A percentile compares a stretch with the other conserved stretches of the same genome.
These are phyloP conservation scores for Stigmatopora nigra DNA, from an alignment of 2,113 vertebrate species.

Conservation along the genomic window DNA sequence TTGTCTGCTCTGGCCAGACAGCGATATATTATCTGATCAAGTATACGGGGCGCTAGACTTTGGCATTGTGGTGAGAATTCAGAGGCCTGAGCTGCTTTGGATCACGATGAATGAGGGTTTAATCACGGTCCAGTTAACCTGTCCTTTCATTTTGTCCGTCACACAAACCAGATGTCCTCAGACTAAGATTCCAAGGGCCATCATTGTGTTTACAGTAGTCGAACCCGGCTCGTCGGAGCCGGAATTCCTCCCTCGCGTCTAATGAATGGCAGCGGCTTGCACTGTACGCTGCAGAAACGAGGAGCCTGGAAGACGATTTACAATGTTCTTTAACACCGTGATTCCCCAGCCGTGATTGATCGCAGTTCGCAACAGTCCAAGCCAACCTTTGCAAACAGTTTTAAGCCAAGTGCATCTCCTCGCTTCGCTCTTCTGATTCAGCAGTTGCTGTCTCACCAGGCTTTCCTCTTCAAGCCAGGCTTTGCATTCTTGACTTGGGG, in stretches of 20 bases:
- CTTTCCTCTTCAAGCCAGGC: slow-evolving; percentile 53
- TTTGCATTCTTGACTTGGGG: slow-evolving; percentile 60
- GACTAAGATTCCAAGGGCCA: slow-evolving; percentile 34
- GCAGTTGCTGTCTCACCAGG: slow-evolving; percentile 61
- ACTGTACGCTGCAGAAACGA: slow-evolving; percentile 12
- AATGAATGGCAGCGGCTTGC: slow-evolving; percentile 35
- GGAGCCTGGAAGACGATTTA: slow-evolving; percentile 41
- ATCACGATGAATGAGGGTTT: slow-evolving; percentile 56
- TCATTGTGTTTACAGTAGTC: slow-evolving; percentile 48
- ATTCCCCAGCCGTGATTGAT: slow-evolving; percentile 49
- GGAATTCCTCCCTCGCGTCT: slow-evolving; percentile 45
- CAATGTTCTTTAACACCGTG: slow-evolving; percentile 27
- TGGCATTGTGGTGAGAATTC: slow-evolving; percentile 44
- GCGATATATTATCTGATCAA: slow-evolving; percentile 50
- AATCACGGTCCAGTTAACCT: slow-evolving; percentile 57
- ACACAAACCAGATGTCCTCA: slow-evolving; percentile 58
- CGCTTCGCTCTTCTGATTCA: slow-evolving; percentile 53
- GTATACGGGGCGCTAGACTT: slow-evolving; percentile 28
- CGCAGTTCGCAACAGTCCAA: slow-evolving; percentile 52
- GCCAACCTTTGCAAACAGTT: slow-evolving; percentile 48
- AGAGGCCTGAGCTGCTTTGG: slow-evolving; percentile 44
- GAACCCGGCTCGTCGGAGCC: slow-evolving; percentile 34
- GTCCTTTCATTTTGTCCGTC: slow-evolving; percentile 43
- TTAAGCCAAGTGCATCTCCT: slow-evolving; percentile 39
- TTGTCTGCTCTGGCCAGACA: slow-evolving; percentile 43